These are phyloP conservation scores for Pan paniscus DNA, from an alignment of 2,113 vertebrate species.

Conservation along the genomic window DNA sequence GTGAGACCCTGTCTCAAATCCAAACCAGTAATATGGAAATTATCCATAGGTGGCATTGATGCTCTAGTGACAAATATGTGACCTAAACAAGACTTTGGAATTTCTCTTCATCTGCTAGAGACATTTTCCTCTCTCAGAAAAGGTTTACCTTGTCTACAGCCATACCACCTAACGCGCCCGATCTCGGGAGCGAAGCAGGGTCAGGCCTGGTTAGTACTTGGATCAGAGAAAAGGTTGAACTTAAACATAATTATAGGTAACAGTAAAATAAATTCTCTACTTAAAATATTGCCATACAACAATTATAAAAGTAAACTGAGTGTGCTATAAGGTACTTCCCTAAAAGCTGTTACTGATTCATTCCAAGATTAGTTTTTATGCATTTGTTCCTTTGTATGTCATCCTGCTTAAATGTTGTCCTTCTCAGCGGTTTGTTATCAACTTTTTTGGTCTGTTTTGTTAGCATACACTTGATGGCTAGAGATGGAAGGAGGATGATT, in stretches of 20 bases:
- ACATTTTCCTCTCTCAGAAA: background rate
- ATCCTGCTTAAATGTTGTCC: background rate
- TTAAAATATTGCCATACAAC: background rate
- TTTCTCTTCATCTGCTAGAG: background rate
- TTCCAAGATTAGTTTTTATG: background rate
- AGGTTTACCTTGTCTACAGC: background rate
- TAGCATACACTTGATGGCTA: background rate
- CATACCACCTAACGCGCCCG: too few relatives aligned
- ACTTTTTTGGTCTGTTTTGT: background rate
- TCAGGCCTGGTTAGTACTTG: too few relatives aligned
- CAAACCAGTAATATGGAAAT: background rate
- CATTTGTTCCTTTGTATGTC: background rate
- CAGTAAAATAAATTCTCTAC: background rate
- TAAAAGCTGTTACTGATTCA: background rate
- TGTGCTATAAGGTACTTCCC: background rate
- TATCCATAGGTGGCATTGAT: background rate
- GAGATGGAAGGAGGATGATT: background rate
- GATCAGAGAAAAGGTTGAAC: background rate
- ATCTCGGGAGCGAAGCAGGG: too few relatives aligned
- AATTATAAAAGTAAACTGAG: slow-evolving; percentile 13
- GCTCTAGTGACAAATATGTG: background rate
- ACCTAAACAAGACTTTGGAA: background rate
- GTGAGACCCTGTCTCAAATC: background rate
- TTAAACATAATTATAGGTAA: slow-evolving; percentile 44
- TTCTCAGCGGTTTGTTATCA: background rate